These are phyloP conservation scores for Lordiphosa collinella DNA, from an alignment of 1,140 invertebrate genomes.

Conservation along the genomic window DNA sequence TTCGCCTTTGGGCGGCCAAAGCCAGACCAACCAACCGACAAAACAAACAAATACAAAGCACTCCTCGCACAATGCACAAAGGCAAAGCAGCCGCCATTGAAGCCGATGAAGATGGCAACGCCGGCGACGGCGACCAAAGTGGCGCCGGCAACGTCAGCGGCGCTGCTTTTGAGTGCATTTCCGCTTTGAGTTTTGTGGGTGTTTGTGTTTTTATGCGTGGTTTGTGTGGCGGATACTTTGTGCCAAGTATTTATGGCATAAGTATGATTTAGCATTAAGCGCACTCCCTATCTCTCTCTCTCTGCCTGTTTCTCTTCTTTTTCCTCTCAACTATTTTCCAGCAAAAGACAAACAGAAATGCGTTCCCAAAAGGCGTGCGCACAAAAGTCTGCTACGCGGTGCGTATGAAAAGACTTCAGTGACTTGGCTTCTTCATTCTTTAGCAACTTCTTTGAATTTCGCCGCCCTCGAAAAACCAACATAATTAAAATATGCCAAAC, in stretches of 20 bases:
- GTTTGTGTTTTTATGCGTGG: conserved; percentile 10
- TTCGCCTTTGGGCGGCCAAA: conserved; percentile 6
- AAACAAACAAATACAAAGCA: conserved; percentile 14
- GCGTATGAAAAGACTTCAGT: not conserved
- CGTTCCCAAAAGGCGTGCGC: conserved; percentile 10
- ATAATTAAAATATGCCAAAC: conserved; percentile 2
- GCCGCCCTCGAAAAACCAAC: not conserved
- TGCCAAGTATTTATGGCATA: conserved; percentile 8
- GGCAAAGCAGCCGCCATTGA: conserved; percentile 10
- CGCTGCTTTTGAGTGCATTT: conserved; percentile 10
- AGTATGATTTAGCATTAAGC: conserved; percentile 10
- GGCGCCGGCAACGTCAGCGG: conserved; percentile 6
- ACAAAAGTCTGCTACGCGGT: conserved; percentile 5
- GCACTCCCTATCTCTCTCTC: conserved; percentile 2
- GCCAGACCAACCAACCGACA: conserved; percentile 3
- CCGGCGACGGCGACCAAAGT: conserved; percentile 4
- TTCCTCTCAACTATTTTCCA: conserved; percentile 2
- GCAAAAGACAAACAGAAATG: conserved; percentile 6
- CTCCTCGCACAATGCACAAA: conserved; percentile 9
- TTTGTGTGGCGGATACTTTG: conserved; percentile 10
- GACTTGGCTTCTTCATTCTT: not conserved
- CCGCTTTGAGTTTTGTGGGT: conserved; percentile 3
- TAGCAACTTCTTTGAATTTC: not conserved
- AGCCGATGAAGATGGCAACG: conserved; percentile 8
- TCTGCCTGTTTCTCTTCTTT: too few relatives aligned